Evolutionary conservation across 2,797 vertebrate genomes (phyloP).

Genomic region (Spinus pinus): DNA sequence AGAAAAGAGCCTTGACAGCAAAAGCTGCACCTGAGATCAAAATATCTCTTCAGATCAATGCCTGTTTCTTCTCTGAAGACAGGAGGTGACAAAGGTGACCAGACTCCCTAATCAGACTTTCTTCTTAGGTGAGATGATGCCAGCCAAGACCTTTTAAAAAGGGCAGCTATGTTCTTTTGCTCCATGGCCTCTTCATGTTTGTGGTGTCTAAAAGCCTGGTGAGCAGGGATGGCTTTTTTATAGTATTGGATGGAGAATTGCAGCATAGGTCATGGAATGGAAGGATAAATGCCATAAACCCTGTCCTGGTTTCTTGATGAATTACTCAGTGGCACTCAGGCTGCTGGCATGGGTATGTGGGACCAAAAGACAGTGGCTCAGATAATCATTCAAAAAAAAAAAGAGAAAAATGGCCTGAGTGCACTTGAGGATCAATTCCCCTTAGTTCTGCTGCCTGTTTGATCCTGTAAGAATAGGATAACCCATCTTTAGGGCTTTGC

Average conservation of each 20-base stretch:
- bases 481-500: not conserved
- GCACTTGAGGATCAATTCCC: not conserved
- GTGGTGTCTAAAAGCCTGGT: not conserved
- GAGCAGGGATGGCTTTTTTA: not conserved
- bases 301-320: not conserved
- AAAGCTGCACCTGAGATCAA: not conserved
- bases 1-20: not conserved
- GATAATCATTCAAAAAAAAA: not conserved
- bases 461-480: not conserved
- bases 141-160: not conserved
- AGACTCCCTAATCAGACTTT: not conserved
- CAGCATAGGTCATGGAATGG: not conserved
- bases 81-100: not conserved
- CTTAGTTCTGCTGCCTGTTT: not conserved
- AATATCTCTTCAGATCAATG: not conserved
- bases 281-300: not conserved
- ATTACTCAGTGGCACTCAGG: not conserved
- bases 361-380: not conserved
- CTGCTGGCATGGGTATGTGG: not conserved
- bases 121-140: not conserved
- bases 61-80: not conserved
- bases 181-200: not conserved
- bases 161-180: not conserved
- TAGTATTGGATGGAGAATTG: not conserved
- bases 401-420: not conserved